phyloP scores from a whole-genome alignment of 2,113 vertebrate genomes.

The Microtus oregoni region DNA sequence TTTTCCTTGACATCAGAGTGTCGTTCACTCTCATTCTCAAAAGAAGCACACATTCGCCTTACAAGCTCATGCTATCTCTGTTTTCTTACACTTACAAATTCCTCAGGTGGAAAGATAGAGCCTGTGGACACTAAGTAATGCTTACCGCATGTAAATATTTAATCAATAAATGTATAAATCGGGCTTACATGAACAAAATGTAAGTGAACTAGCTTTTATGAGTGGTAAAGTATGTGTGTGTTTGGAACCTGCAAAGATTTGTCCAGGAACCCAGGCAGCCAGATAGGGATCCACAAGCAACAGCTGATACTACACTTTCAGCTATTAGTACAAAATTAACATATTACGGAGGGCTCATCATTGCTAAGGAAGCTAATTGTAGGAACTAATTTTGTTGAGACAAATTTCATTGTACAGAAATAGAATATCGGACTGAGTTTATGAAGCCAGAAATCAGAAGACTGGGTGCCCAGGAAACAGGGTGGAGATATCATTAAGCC shows the following conservation, averaged over 20 bases:
- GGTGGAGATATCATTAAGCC: constrained; percentile 64
- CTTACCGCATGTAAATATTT: not conserved
- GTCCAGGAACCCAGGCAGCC: not conserved
- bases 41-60: not conserved
- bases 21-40: not conserved
- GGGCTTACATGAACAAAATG: not conserved
- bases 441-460: constrained; percentile 75
- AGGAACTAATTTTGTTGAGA: constrained; percentile 79
- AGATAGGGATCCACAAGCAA: not conserved
- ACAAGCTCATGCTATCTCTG: not conserved
- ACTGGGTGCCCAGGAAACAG: constrained; percentile 58
- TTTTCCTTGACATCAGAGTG: not conserved
- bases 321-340: constrained; percentile 67
- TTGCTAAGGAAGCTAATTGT: constrained; percentile 81
- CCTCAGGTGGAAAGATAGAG: not conserved
- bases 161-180: not conserved
- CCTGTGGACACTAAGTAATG: not conserved
- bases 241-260: not conserved
- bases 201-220: not conserved
- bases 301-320: constrained; percentile 70
- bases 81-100: not conserved
- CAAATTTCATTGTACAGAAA: constrained; percentile 75
- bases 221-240: not conserved
- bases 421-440: constrained; percentile 77
- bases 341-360: constrained; percentile 63